Evolutionary conservation across 2,797 vertebrate species (phyloP), one percentile per base, ranked within the genome.

Genomic region (Yasuhikotakia modesta): DNA sequence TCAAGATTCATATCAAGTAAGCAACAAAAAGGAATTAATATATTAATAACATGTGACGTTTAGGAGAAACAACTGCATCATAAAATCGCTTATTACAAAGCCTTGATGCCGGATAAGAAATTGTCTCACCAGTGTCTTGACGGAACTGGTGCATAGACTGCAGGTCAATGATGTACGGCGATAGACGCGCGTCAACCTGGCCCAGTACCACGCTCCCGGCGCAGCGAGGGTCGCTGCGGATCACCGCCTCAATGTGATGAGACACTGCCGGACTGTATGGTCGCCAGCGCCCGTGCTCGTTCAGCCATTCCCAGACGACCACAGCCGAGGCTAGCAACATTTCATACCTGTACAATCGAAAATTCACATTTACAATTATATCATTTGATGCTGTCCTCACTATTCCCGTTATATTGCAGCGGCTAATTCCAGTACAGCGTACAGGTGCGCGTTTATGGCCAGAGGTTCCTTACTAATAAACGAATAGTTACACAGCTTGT

Each of bases 221-320:
- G 87, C 94, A 92, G 58, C 96, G 94, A 60, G 95, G 95, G 82
- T 95, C 95, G 90, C 94, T 94, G 79, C 96, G 95, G 90, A 96
- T 94, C 92, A 95, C 96, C 83, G 95, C 95, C 91, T 98, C 96
- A 92, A 98, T 98, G 92, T 97, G 96, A 88, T 96, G 96, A 91
- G 96, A 97, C 86, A 97, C 96, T 63, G 94, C 95, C 79, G 96
- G 95, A 93, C 96, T 96, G 94, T 98, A 97, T 88, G 96, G 96
- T 89, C 95, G 93, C 96, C 96, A 97, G 88, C 96, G 95, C 87
- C 95, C 96, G 94, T 97, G 96, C 88, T 97, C 96, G 95, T 97
- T 98, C 91, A 98, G 95, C 96, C 96, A 98, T 95, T 98, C 96
- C 96, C 96, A 98, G 84, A 98, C 96, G 90, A 97, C 96, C 78